Evolutionary conservation across 2,888 invertebrate genomes (phyloP).

Genomic region (Cartodere bifasciata): DNA sequence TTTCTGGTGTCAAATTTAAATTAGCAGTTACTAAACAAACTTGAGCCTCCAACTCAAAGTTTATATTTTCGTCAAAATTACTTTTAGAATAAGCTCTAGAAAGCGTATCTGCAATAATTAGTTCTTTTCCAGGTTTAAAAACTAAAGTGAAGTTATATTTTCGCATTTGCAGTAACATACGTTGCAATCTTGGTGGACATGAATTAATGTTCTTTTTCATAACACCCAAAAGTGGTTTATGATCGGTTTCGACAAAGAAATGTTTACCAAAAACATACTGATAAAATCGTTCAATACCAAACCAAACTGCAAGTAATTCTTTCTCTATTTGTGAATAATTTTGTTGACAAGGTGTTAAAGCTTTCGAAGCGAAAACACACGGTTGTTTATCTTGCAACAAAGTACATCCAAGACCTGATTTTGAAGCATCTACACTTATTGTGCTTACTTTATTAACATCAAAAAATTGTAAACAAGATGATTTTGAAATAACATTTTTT

Average conservation of each 20-base stretch:
- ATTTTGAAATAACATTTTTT: constrained; percentile 19
- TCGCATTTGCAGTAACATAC: constrained; percentile 12
- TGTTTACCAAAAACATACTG: constrained; percentile 23
- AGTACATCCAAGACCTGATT: constrained; percentile 24
- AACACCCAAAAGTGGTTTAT: constrained; percentile 25
- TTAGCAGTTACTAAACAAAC: constrained; percentile 6
- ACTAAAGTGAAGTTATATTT: constrained; percentile 12
- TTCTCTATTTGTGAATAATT: constrained; percentile 29
- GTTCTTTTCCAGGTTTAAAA: constrained; percentile 13
- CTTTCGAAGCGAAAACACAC: constrained; percentile 25
- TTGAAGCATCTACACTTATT: constrained; percentile 23
- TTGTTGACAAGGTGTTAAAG: constrained; percentile 21
- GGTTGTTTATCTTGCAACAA: constrained; percentile 21
- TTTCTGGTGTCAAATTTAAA: constrained; percentile 4
- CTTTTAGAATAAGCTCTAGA: constrained; percentile 10
- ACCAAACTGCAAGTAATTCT: constrained; percentile 22
- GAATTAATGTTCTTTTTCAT: constrained; percentile 15
- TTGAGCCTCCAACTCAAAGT: constrained; percentile 11
- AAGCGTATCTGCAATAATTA: constrained; percentile 14
- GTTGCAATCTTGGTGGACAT: constrained; percentile 13
- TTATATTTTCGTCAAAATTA: constrained; percentile 8
- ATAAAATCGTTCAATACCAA: constrained; percentile 21
- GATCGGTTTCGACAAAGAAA: constrained; percentile 25
- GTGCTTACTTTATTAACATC: constrained; percentile 17
- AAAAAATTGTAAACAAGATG: constrained; percentile 23